Conservation (phyloP, 2,113 vertebrate species). For the Hoplias malabaricus region DNA sequence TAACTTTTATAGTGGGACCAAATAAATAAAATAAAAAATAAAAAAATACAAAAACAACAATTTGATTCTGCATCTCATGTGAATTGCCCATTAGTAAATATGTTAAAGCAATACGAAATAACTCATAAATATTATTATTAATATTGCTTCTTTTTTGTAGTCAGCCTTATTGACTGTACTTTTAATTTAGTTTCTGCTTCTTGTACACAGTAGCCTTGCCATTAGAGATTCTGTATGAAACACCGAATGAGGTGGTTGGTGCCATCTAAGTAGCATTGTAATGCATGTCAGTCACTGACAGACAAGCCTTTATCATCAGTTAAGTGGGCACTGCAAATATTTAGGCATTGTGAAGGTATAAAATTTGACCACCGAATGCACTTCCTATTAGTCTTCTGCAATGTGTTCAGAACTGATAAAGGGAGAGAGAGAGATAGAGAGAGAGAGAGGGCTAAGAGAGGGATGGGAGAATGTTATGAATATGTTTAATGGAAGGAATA, state of each 20-base stretch:
- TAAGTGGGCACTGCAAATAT: conserved; percentile 41
- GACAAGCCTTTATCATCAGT: conserved; percentile 27
- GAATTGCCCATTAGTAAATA: too few species aligned
- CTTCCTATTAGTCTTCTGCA: conserved; percentile 32
- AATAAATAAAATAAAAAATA: too few species aligned
- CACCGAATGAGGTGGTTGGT: not conserved
- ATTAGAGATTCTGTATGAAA: not conserved
- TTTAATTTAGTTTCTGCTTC: not conserved
- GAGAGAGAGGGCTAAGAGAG: conserved; percentile 24
- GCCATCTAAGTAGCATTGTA: conserved; percentile 1
- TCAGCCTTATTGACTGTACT: too few species aligned
- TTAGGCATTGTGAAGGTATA: conserved; percentile 20
- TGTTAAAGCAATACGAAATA: too few species aligned
- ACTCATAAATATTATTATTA: too few species aligned
- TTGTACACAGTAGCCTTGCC: not conserved
- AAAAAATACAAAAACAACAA: too few species aligned
- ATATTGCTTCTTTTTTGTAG: not conserved
- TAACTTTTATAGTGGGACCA: too few species aligned
- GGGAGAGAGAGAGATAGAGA: conserved; percentile 15
- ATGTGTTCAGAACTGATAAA: conserved; percentile 33
- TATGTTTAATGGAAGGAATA: conserved; percentile 37
- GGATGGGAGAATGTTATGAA: conserved; percentile 35
- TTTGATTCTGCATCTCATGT: too few species aligned
- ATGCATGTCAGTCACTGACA: conserved; percentile 3
- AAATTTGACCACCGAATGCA: conserved; percentile 24